A percentile compares a stretch with the other conserved stretches of the same genome.
phyloP scores from a whole-genome alignment of 1,140 invertebrate genomes.

The Holcopasites calliopsidis region DNA sequence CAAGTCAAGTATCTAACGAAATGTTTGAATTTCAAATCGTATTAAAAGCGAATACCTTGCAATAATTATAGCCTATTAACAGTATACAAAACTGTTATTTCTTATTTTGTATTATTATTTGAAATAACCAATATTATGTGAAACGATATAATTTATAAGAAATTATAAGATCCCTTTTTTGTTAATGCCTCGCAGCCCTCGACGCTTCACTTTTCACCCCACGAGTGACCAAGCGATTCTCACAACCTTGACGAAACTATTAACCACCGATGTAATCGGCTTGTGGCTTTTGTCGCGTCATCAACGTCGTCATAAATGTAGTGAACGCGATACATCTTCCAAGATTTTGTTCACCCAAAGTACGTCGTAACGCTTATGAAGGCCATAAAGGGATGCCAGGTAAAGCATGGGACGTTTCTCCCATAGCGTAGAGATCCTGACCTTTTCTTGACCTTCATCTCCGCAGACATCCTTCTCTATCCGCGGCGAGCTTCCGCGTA shows the following conservation, averaged over 20 bases:
- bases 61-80: too few relatives aligned
- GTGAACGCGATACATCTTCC: neutral
- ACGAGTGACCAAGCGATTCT: too few relatives aligned
- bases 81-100: too few relatives aligned
- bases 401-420: constrained; percentile 16
- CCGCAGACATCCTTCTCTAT: constrained; percentile 19
- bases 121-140: too few relatives aligned
- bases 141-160: too few relatives aligned
- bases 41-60: too few relatives aligned
- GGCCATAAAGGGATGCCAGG: neutral
- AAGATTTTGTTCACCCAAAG: neutral
- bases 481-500: constrained; percentile 34
- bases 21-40: too few relatives aligned
- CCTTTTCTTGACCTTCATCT: constrained; percentile 52
- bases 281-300: neutral
- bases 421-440: constrained; percentile 30
- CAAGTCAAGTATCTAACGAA: too few relatives aligned
- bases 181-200: neutral
- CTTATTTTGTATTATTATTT: too few relatives aligned
- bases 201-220: neutral
- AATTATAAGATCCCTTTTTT: too few relatives aligned
- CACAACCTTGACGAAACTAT: neutral
- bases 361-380: neutral
- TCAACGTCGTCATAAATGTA: neutral
- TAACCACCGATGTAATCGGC: too few relatives aligned